Base-by-base conservation (phyloP, 2,113 vertebrate species). In the Phrynosoma blainvillii region DNA sequence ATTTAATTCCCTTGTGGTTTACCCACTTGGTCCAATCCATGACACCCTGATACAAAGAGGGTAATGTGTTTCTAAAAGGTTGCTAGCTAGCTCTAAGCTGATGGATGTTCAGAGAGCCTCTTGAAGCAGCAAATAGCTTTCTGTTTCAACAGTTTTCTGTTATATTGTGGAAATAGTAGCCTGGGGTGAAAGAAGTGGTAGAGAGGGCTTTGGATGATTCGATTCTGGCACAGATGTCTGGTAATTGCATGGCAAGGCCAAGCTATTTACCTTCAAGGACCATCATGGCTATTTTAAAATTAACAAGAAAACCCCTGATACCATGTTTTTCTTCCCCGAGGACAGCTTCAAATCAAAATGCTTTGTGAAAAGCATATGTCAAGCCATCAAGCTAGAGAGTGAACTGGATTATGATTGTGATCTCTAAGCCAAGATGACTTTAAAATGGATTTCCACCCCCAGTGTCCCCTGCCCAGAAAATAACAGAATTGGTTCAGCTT, bases 91-190 rank as follows among this genome's bases (percentile, higher is more conserved):
- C 90, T 92, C 32, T 0, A 0, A 47, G 62, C 16, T 54, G 0
- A 86, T 12, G 81, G 1, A 4, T 0, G 0, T 5, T 8, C 84
- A 21, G 2, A 21, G 2, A 21, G 12, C 2, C 85, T 32, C 30
- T 23, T 65, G 42, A 62, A 18, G 14, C 20, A 27, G 65, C 21
- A 79, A 66, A 77, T 0, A 4, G 77, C 42, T 62, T 84, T 27
- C 84, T 74, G 16, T 21, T 79, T 88, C 14, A 36, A 65, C 21
- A 9, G 32, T 16, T 32, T 56, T 32, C 30, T 75, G 78, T 0
- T 10, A 42, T 7, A 54, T 0, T 0, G 42, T 42, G 30, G 32
- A 86, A 71, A 84, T 10, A 30, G 16, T 9, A 20, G 1, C 20
- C 84, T 14, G 81, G 16, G 14, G 79, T n/a, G 52, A 75, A 47